Evolutionary conservation across 2,888 invertebrate species (phyloP), one percentile per base, ranked within the genome.

Genomic region (Anorthoa munda): DNA sequence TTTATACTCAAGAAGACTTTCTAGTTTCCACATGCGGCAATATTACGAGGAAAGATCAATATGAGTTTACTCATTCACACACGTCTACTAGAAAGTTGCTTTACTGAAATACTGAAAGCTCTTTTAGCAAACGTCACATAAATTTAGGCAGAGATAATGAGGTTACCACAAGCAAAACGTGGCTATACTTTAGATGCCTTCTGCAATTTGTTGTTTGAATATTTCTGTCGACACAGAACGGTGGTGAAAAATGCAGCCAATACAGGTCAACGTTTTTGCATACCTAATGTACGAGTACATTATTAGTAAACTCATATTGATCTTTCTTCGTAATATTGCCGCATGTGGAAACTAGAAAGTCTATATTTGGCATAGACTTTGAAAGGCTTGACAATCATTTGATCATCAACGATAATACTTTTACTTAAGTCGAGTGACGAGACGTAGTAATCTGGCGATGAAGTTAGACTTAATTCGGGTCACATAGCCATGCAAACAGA

Each of bases 391-490:
- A 61, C 23, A 48, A 73, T 73, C 18, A 58, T 50, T 48, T 39
- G 23, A 15, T 50, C n/a, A 56, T 26, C 18, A 56, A 63, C n/a
- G 15, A 61, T 13, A 73, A 63, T 21, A 45, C 50, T 26, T 73
- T 63, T 73, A 56, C 45, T 13, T 72, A 39, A 23, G 21, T 61
- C 60, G 63, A 69, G 66, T 77, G 77, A 67, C 56, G 21, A 31
- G 50, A 26, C 31, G 39, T 39, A 61, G 64, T 60, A 67, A 59
- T 72, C 26, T 17, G 31, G 48, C 50, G 45, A 60, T 59, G 23
- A 55, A 55, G n/a, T 59, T 51, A 55, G 21, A 51, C 21, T n/a
- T 59, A 45, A 79, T 82, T 82, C 55, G 18, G 72, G 73, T 70
- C 79, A 76, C 72, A 66, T 56, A 59, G 26, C 53, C 59, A 70